Conservation (phyloP, 1,140 invertebrate species). For the Formica exsecta region DNA sequence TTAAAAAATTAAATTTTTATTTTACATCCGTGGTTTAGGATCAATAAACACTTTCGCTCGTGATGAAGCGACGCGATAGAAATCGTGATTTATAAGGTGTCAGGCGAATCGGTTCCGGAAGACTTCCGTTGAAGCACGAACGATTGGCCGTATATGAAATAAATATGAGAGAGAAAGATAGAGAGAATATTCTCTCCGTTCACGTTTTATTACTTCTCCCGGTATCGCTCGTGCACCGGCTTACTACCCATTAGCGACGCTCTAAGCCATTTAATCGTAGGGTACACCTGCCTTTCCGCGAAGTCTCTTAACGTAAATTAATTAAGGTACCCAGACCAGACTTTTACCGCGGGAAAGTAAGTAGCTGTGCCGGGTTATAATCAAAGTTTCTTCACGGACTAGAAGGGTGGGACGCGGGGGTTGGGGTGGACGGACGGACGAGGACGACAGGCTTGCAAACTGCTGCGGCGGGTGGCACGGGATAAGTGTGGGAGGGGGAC, state of each 20-base stretch:
- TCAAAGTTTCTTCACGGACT: slow-evolving; percentile 66
- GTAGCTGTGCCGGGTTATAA: slow-evolving; percentile 69
- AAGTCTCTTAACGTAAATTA: slow-evolving; percentile 73
- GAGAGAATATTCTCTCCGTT: not conserved
- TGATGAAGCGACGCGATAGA: not conserved
- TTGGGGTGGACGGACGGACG: not conserved
- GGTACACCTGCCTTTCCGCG: slow-evolving; percentile 63
- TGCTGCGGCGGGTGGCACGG: not conserved
- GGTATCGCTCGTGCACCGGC: slow-evolving; percentile 41
- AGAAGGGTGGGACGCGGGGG: slow-evolving; percentile 11
- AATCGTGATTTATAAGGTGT: slow-evolving; percentile 23
- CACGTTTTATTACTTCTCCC: slow-evolving; percentile 42
- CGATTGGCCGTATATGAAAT: slow-evolving; percentile 50
- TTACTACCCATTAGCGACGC: slow-evolving; percentile 67
- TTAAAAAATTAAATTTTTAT: not conserved
- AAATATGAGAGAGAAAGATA: slow-evolving; percentile 28
- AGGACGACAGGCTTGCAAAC: slow-evolving; percentile 39
- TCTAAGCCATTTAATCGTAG: slow-evolving; percentile 72
- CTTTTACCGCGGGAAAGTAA: slow-evolving; percentile 67
- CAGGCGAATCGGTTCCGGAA: not conserved
- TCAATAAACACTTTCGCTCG: not conserved
- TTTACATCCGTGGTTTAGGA: not conserved
- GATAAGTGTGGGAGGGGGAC: too few species aligned
- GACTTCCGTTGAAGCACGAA: slow-evolving; percentile 26
- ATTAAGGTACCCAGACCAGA: slow-evolving; percentile 66